Evolutionary conservation across 2,888 invertebrate species (phyloP).

Genomic region (Agrochola lota): DNA sequence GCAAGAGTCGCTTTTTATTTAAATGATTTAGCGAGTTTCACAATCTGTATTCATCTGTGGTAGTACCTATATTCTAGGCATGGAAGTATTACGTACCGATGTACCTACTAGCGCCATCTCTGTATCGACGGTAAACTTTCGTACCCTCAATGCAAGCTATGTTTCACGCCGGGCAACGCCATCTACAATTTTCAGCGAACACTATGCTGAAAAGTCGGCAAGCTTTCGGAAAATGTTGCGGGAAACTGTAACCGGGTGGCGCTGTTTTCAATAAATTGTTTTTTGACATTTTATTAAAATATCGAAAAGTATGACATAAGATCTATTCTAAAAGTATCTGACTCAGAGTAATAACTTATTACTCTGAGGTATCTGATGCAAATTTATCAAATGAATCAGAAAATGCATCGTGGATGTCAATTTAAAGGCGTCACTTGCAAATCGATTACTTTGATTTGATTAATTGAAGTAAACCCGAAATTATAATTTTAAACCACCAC

Average conservation of each 20-base stretch:
- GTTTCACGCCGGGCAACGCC: constrained; percentile 37
- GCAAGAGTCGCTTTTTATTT: too few relatives aligned
- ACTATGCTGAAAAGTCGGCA: constrained; percentile 37
- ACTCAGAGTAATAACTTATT: too few relatives aligned
- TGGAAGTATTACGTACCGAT: neutral
- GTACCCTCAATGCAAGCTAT: constrained; percentile 14
- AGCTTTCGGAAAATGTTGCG: constrained; percentile 23
- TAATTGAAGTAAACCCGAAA: too few relatives aligned
- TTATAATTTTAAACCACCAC: neutral
- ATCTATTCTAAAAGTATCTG: neutral
- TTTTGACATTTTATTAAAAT: neutral
- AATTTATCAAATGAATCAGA: neutral
- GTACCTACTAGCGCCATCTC: constrained; percentile 59
- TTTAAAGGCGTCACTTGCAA: neutral
- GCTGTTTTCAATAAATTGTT: constrained; percentile 38
- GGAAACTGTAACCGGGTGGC: constrained; percentile 46
- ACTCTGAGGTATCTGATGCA: too few relatives aligned
- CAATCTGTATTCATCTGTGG: too few relatives aligned
- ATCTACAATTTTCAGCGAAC: constrained; percentile 44
- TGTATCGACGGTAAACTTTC: constrained; percentile 7
- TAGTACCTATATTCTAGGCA: neutral
- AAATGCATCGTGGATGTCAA: neutral
- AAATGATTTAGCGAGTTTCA: too few relatives aligned
- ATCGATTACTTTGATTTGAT: neutral
- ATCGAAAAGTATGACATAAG: neutral